Percentiles rank a stretch among this genome's conserved stretches.
Evolutionary conservation across 2,113 vertebrate species (phyloP).

Genomic region (Marmota flaviventris): DNA sequence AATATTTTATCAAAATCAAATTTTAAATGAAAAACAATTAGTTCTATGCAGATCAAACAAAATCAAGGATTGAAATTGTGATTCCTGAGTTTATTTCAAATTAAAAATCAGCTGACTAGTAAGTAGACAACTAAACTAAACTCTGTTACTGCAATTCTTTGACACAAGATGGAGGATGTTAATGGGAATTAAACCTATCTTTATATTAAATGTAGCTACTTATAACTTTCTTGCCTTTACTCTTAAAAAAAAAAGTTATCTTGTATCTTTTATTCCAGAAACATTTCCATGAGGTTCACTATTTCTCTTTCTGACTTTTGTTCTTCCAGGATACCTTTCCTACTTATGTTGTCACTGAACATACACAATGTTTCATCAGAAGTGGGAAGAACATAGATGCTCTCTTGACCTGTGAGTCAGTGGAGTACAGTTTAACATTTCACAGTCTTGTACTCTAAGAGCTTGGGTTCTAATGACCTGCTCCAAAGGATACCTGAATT

Average conservation of each 20-base stretch:
- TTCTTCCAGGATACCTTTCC: background rate
- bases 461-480: background rate
- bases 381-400: background rate
- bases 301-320: background rate
- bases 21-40: constrained; percentile 34
- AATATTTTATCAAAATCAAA: background rate
- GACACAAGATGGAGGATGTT: background rate
- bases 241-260: background rate
- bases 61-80: background rate
- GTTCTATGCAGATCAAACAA: background rate
- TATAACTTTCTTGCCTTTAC: background rate
- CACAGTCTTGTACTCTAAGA: background rate
- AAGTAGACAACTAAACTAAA: background rate
- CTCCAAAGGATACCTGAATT: background rate
- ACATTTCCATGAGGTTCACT: background rate
- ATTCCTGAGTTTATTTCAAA: background rate
- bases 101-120: background rate
- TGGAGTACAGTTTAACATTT: background rate
- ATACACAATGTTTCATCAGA: background rate
- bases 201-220: background rate
- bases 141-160: background rate
- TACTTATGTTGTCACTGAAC: background rate
- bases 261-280: background rate
- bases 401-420: background rate
- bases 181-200: background rate